phyloP scores from a whole-genome alignment of 1,140 invertebrate genomes.

The Orchestia grillus region DNA sequence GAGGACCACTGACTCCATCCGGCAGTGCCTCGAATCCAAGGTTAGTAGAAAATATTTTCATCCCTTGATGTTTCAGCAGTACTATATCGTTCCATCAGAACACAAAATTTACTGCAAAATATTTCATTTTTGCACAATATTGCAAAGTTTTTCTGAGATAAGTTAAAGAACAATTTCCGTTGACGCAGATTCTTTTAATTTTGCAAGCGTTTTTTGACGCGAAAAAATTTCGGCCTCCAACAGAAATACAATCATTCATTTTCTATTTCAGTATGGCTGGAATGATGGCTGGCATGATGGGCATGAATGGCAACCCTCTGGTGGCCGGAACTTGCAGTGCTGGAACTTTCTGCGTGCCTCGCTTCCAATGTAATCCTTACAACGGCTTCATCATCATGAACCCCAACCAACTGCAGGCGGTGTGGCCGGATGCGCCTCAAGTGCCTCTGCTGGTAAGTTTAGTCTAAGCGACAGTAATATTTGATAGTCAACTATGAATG shows the following conservation, averaged over 20 bases:
- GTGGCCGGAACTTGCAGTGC: slow-evolving; percentile 57
- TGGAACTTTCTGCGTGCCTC: slow-evolving; percentile 57
- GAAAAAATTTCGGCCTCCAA: not conserved
- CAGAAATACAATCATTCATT: not conserved
- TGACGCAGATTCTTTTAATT: not conserved
- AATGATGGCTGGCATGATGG: not conserved
- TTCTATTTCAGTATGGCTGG: not conserved
- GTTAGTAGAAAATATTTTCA: not conserved
- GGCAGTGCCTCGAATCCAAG: not conserved
- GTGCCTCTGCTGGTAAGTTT: slow-evolving; percentile 57
- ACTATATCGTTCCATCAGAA: not conserved
- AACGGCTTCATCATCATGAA: slow-evolving; percentile 60
- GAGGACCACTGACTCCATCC: not conserved
- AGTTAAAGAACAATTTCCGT: not conserved
- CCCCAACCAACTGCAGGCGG: slow-evolving; percentile 37
- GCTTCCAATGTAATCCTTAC: slow-evolving; percentile 56
- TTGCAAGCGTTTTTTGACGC: not conserved
- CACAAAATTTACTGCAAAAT: not conserved
- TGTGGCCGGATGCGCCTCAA: slow-evolving; percentile 54
- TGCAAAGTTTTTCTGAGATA: not conserved
- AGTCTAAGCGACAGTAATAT: not conserved
- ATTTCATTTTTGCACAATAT: not conserved
- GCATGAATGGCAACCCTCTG: not conserved
- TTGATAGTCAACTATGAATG: not conserved
- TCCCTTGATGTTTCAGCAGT: no score